Conservation (phyloP, 2,797 vertebrate genomes). For the Zenarchopterus dispar region DNA sequence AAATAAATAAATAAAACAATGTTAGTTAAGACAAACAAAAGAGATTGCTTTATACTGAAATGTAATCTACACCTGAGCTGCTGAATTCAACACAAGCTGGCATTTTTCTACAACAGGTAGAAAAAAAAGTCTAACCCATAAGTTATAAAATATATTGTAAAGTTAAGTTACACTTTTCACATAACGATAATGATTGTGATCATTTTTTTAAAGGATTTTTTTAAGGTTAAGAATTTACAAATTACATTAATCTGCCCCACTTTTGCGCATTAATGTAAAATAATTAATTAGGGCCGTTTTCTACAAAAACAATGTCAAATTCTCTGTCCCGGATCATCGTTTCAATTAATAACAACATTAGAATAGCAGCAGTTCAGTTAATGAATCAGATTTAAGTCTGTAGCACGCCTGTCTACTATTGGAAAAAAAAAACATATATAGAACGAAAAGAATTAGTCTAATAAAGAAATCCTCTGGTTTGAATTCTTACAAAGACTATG, state of each 20-base stretch:
- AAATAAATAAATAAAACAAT: too few relatives aligned
- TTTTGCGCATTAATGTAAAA: conserved; percentile 48
- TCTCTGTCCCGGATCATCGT: neutral
- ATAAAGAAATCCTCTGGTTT: conserved; percentile 3
- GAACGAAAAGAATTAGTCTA: neutral
- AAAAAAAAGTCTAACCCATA: neutral
- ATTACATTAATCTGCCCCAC: conserved; percentile 28
- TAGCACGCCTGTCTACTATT: neutral
- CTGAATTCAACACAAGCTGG: neutral
- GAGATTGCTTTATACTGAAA: neutral
- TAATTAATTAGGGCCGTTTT: conserved; percentile 25
- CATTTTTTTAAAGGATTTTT: neutral
- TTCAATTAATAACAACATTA: neutral
- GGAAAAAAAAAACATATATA: neutral
- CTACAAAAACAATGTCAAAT: conserved; percentile 35
- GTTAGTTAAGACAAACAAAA: neutral
- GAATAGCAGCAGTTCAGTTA: neutral
- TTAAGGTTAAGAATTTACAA: conserved; percentile 26
- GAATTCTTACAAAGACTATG: conserved; percentile 16
- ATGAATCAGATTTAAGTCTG: neutral
- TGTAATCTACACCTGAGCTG: neutral
- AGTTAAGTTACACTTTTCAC: neutral
- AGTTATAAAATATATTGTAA: neutral
- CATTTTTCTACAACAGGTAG: neutral
- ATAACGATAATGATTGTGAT: too few relatives aligned